Evolutionary conservation across 2,888 invertebrate species (phyloP).

Genomic region (Listrodromus nycthemerus): DNA sequence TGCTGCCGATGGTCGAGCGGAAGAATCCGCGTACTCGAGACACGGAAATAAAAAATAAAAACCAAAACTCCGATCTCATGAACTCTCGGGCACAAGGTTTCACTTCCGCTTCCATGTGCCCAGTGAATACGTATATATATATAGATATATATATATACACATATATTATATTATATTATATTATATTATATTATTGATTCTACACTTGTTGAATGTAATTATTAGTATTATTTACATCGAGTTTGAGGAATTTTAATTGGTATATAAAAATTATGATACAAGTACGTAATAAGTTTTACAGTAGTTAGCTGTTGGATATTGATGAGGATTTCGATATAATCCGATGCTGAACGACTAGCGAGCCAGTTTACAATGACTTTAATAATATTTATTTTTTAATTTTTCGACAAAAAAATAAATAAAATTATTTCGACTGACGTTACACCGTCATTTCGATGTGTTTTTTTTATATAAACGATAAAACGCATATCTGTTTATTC

Average conservation of each 20-base stretch:
- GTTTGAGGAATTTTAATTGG: slow-evolving; percentile 64
- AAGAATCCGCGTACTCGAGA: slow-evolving; percentile 16
- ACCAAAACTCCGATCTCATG: background rate
- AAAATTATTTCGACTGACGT: slow-evolving; percentile 9
- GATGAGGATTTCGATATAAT: slow-evolving; percentile 55
- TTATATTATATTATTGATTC: slow-evolving; percentile 64
- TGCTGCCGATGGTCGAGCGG: slow-evolving; percentile 32
- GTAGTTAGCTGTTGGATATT: slow-evolving; percentile 64
- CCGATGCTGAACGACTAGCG: slow-evolving; percentile 57
- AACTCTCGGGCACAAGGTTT: slow-evolving; percentile 14
- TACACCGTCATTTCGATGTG: slow-evolving; percentile 29
- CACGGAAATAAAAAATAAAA: background rate
- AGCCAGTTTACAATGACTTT: slow-evolving; percentile 50
- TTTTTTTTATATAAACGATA: slow-evolving; percentile 28
- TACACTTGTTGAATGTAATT: slow-evolving; percentile 68
- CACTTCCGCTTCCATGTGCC: slow-evolving; percentile 28
- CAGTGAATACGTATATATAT: slow-evolving; percentile 37
- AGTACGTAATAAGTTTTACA: slow-evolving; percentile 64
- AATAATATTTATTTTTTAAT: slow-evolving; percentile 13
- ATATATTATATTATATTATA: too few relatives aligned
- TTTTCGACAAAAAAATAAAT: background rate
- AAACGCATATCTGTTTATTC: slow-evolving; percentile 11
- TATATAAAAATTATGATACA: slow-evolving; percentile 61
- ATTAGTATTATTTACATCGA: slow-evolving; percentile 67
- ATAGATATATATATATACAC: slow-evolving; percentile 45